Evolutionary conservation across 2,113 vertebrate species (phyloP).

Genomic region (Ptychochromis oligacanthus): DNA sequence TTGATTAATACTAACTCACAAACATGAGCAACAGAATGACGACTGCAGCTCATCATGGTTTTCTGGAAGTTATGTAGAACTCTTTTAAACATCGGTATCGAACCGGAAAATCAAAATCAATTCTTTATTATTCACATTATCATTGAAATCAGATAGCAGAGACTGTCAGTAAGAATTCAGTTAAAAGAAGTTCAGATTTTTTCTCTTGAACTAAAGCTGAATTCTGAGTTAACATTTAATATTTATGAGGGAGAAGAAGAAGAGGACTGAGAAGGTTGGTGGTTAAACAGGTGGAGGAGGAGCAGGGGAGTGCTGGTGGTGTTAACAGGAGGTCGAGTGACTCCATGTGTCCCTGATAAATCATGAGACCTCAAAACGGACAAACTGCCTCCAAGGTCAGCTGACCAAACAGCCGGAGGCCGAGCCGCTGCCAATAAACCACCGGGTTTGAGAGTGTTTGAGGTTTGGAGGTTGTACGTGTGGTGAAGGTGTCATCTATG

Average conservation of each 20-base stretch:
- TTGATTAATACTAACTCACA: not conserved
- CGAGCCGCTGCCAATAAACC: conserved; percentile 7
- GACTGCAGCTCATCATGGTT: not conserved
- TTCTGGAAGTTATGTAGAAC: not conserved
- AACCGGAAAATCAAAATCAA: too few species aligned
- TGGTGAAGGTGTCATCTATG: not conserved
- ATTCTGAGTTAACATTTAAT: not conserved
- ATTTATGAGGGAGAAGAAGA: not conserved
- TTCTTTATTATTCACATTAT: not conserved
- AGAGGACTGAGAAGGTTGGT: not conserved
- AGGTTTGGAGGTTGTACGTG: not conserved
- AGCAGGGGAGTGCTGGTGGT: not conserved
- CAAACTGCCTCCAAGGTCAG: conserved; percentile 33
- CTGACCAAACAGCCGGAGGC: conserved; percentile 20
- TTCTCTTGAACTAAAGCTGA: not conserved
- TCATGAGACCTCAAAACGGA: conserved; percentile 26
- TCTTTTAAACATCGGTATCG: not conserved
- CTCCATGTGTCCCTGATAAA: conserved; percentile 45
- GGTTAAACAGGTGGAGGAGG: conserved; percentile 14
- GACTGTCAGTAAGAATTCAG: not conserved
- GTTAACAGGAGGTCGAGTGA: conserved; percentile 30
- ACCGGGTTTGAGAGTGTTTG: not conserved
- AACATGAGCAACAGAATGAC: not conserved
- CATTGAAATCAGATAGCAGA: not conserved
- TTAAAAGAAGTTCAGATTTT: not conserved